phyloP scores from a whole-genome alignment of 2,888 invertebrate genomes.

The Agrenia bidenticulata region DNA sequence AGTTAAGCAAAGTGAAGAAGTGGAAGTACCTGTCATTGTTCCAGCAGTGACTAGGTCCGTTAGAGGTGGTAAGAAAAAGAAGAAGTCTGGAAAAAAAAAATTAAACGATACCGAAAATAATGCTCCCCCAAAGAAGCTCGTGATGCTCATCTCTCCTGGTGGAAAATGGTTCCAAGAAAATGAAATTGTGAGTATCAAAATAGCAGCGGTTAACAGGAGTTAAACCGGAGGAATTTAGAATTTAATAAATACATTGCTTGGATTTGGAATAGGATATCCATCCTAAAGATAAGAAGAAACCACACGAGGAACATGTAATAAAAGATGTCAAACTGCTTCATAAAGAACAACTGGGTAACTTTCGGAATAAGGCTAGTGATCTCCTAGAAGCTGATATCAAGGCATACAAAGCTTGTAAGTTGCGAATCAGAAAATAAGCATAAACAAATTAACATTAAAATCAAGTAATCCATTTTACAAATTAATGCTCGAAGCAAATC shows the following conservation, averaged over 20 bases:
- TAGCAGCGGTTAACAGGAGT: too few relatives aligned
- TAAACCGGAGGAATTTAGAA: too few relatives aligned
- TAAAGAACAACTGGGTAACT: constrained; percentile 22
- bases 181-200: background rate
- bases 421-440: background rate
- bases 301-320: too few relatives aligned
- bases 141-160: constrained; percentile 22
- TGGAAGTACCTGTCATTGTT: too few relatives aligned
- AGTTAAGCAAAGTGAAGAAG: background rate
- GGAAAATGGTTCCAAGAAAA: constrained; percentile 29
- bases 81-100: constrained; percentile 1
- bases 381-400: constrained; percentile 33
- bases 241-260: too few relatives aligned
- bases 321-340: background rate
- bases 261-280: too few relatives aligned
- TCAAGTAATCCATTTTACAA: too few relatives aligned
- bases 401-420: constrained; percentile 38
- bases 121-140: background rate
- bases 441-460: too few relatives aligned
- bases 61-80: background rate
- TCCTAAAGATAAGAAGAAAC: too few relatives aligned
- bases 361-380: constrained; percentile 29
- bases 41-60: too few relatives aligned
- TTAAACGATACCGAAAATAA: background rate
- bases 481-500: too few relatives aligned